These are phyloP conservation scores for Hirtodrosophila duncani DNA, from an alignment of 2,888 invertebrate genomes.

Conservation along the genomic window DNA sequence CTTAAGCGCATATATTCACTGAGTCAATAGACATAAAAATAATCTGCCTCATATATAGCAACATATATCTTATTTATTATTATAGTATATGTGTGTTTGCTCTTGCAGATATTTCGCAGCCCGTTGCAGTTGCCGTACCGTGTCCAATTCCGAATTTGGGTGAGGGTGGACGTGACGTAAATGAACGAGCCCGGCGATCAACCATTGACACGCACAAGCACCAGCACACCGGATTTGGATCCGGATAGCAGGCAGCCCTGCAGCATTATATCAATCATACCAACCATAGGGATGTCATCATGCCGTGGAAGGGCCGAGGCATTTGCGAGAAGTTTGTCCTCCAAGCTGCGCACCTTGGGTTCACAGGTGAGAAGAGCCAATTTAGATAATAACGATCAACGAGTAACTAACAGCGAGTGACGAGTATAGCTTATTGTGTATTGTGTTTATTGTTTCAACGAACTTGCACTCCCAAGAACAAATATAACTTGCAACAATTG, in stretches of 20 bases:
- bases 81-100: too few relatives aligned
- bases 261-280: constrained; percentile 84
- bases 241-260: constrained; percentile 81
- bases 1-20: constrained; percentile 22
- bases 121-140: constrained; percentile 49
- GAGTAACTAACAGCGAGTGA: neutral
- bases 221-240: constrained; percentile 57
- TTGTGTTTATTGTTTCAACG: too few relatives aligned
- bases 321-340: constrained; percentile 87
- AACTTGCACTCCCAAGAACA: constrained; percentile 76
- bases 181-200: constrained; percentile 78
- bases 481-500: too few relatives aligned
- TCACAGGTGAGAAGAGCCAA: constrained; percentile 75
- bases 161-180: constrained; percentile 66
- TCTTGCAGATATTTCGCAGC: constrained; percentile 51
- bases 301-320: constrained; percentile 89
- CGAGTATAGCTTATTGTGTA: constrained; percentile 1
- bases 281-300: constrained; percentile 84
- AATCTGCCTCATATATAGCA: constrained; percentile 30
- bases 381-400: neutral
- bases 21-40: constrained; percentile 29
- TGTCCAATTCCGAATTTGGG: constrained; percentile 8
- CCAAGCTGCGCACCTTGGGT: constrained; percentile 85
- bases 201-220: constrained; percentile 74
- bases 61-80: constrained; percentile 24